Percentiles rank a stretch among this genome's conserved stretches.
Conservation (phyloP, 2,888 invertebrate species). For the Drosophila stalkeri region DNA sequence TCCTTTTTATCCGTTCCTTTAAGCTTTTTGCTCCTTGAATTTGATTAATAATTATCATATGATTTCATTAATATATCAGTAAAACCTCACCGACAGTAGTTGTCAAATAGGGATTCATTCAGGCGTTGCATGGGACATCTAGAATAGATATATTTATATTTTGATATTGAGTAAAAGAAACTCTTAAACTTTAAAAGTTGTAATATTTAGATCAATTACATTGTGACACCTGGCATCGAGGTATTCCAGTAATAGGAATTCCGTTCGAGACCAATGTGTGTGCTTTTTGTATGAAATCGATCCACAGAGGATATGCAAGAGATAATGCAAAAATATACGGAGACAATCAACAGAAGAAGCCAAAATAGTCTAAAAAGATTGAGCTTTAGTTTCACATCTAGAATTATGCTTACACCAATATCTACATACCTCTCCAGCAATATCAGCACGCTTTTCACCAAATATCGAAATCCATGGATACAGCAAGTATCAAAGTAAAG, state of each 20-base stretch:
- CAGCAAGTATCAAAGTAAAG: slow-evolving; percentile 79
- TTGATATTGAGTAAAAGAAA: too few relatives aligned
- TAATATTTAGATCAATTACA: slow-evolving; percentile 50
- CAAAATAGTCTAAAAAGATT: slow-evolving; percentile 70
- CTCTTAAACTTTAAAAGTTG: too few relatives aligned
- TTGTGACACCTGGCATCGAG: slow-evolving; percentile 81
- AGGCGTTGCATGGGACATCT: slow-evolving; percentile 82
- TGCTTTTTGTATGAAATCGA: slow-evolving; percentile 82
- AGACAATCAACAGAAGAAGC: slow-evolving; percentile 73
- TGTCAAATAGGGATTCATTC: slow-evolving; percentile 62
- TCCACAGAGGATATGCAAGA: slow-evolving; percentile 81
- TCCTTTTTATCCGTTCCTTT: slow-evolving; percentile 39
- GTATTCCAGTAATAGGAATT: slow-evolving; percentile 84
- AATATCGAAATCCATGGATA: slow-evolving; percentile 82
- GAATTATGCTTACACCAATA: not conserved
- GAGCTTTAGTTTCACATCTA: not conserved
- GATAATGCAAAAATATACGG: slow-evolving; percentile 74
- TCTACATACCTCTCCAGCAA: slow-evolving; percentile 71
- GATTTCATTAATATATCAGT: not conserved
- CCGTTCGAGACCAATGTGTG: slow-evolving; percentile 83
- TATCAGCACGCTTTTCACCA: slow-evolving; percentile 66
- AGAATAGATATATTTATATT: not conserved
- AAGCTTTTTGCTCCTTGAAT: slow-evolving; percentile 18
- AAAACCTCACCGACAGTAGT: slow-evolving; percentile 71
- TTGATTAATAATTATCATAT: not conserved